Conservation (phyloP, 2,888 invertebrate species). For the Actias luna region DNA sequence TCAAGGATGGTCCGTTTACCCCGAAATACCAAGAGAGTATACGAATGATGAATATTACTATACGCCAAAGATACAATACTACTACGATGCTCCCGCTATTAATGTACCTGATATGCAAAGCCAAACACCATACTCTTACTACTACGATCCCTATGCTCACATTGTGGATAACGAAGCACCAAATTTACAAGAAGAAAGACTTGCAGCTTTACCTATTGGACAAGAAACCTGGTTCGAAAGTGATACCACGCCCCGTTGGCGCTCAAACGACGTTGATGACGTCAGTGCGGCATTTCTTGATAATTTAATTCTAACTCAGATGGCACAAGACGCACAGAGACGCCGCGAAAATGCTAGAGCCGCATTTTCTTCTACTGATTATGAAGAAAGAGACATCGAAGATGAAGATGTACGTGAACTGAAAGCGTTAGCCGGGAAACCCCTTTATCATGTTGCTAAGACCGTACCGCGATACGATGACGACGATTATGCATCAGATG, state of each 20-base stretch:
- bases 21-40: slow-evolving; percentile 77
- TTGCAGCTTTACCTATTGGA: slow-evolving; percentile 84
- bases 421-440: slow-evolving; percentile 82
- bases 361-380: slow-evolving; percentile 65
- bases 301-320: slow-evolving; percentile 85
- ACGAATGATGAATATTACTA: slow-evolving; percentile 82
- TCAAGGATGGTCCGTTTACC: slow-evolving; percentile 74
- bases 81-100: slow-evolving; percentile 65
- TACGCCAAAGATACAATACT: slow-evolving; percentile 76
- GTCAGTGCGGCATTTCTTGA: slow-evolving; percentile 85
- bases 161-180: slow-evolving; percentile 81
- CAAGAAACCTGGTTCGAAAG: slow-evolving; percentile 85
- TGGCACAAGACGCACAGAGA: slow-evolving; percentile 82
- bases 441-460: slow-evolving; percentile 74
- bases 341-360: slow-evolving; percentile 74
- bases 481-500: slow-evolving; percentile 73
- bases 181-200: slow-evolving; percentile 82
- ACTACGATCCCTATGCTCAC: slow-evolving; percentile 73
- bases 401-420: slow-evolving; percentile 85
- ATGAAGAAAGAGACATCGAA: slow-evolving; percentile 72
- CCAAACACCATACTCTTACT: slow-evolving; percentile 70
- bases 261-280: slow-evolving; percentile 69
- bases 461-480: slow-evolving; percentile 69
- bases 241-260: slow-evolving; percentile 71
- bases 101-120: slow-evolving; percentile 65